Conservation (phyloP, 1,140 invertebrate species). For the Wasmannia auropunctata region DNA sequence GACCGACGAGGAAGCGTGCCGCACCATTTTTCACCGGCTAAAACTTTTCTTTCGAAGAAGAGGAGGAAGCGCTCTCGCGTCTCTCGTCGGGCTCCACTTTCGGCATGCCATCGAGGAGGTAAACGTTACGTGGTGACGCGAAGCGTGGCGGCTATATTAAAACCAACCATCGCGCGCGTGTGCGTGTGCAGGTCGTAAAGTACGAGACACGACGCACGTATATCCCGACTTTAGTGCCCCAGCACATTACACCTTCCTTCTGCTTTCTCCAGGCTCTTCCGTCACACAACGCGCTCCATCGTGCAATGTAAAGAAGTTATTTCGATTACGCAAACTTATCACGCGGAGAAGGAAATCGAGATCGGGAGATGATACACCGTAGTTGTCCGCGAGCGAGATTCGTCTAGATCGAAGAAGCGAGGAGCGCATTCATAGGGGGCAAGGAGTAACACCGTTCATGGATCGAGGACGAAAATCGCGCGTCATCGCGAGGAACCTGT, state of each 20-base stretch:
- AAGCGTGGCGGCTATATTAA: conserved; percentile 78
- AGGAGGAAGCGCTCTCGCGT: conserved; percentile 28
- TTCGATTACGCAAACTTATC: too few species aligned
- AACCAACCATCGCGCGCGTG: conserved; percentile 59
- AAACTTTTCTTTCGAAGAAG: conserved; percentile 1
- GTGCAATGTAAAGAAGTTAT: too few species aligned
- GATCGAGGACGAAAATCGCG: conserved; percentile 1
- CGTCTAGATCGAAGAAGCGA: background rate
- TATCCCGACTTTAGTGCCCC: background rate
- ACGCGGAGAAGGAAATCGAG: too few species aligned
- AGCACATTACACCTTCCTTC: background rate
- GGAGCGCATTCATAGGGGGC: background rate
- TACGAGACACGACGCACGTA: background rate
- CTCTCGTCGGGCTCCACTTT: conserved; percentile 73
- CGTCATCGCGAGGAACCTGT: conserved; percentile 7
- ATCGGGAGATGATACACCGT: background rate
- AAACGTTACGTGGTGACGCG: conserved; percentile 70
- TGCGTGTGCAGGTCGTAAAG: too few species aligned
- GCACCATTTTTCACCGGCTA: background rate
- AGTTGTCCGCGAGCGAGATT: background rate
- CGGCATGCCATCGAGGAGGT: conserved; percentile 70
- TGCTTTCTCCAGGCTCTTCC: background rate
- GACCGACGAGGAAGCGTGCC: background rate
- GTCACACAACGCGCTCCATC: too few species aligned
- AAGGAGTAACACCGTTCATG: background rate